Evolutionary conservation across 1,140 invertebrate species (phyloP).

Genomic region (Pissodes strobi): DNA sequence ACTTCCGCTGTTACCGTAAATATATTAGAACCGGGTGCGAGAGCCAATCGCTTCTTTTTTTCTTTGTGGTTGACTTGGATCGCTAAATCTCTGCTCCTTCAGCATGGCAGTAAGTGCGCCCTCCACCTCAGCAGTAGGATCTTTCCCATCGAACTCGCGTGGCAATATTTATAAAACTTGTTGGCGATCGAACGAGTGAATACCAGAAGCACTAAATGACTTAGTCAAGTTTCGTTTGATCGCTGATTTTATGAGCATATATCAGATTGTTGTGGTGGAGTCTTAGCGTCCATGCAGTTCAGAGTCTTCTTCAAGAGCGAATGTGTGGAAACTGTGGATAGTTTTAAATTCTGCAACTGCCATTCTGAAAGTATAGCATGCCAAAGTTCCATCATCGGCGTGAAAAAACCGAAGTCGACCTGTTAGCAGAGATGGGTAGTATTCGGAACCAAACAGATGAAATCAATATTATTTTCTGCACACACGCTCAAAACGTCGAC

Average conservation of each 20-base stretch:
- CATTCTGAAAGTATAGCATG: no score
- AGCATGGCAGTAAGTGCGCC: neutral
- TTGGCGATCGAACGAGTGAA: neutral
- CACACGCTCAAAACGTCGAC: neutral
- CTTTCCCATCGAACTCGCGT: neutral
- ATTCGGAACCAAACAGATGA: no score
- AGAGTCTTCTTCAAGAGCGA: no score
- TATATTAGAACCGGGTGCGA: slow-evolving; percentile 1
- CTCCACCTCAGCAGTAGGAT: neutral
- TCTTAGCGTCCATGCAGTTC: no score
- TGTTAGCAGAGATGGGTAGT: no score
- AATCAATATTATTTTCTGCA: slow-evolving; percentile 1
- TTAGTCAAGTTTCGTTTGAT: neutral
- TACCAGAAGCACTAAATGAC: neutral
- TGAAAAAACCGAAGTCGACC: neutral
- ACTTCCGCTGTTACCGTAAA: neutral
- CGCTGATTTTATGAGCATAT: no score
- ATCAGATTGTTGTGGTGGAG: no score
- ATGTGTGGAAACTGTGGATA: no score
- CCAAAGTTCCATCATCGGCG: neutral
- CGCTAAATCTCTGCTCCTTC: neutral
- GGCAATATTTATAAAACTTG: neutral
- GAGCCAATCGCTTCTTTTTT: neutral
- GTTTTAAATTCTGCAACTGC: no score
- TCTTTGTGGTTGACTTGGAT: neutral